A percentile compares a stretch with the other conserved stretches of the same genome.
These are phyloP conservation scores for Umimayanthus chanpuru DNA, from an alignment of 92 coral and sea anemone genomes.

Conservation along the genomic window DNA sequence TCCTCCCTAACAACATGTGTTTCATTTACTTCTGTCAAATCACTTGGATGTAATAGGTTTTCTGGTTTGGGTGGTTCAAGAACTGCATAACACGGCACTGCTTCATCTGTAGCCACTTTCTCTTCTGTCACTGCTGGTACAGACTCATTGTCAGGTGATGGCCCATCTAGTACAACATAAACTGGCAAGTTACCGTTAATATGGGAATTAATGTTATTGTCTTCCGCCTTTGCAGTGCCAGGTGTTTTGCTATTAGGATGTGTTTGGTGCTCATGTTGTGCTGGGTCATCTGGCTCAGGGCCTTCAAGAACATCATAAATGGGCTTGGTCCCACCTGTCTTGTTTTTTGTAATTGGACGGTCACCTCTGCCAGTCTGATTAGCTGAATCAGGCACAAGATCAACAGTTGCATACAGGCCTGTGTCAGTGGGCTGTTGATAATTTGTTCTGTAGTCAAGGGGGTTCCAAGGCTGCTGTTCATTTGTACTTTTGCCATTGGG, in stretches of 20 bases:
- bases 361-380: background rate
- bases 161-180: constrained; percentile 66
- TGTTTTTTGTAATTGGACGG: background rate
- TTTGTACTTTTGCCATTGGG: constrained; percentile 8
- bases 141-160: background rate
- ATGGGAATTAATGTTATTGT: background rate
- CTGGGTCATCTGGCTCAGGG: background rate
- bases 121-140: background rate
- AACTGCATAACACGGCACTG: constrained; percentile 34
- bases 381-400: constrained; percentile 14
- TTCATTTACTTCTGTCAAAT: background rate
- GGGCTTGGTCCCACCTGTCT: background rate
- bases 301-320: constrained; percentile 38
- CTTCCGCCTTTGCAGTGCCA: background rate
- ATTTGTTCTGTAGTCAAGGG: background rate
- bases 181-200: constrained; percentile 43
- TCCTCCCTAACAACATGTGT: background rate
- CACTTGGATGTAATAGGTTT: background rate
- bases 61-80: constrained; percentile 55
- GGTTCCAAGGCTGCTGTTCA: background rate
- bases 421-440: background rate
- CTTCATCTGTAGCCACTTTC: background rate
- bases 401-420: constrained; percentile 35
- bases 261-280: background rate
- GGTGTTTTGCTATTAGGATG: background rate